These are phyloP conservation scores for Lepus americanus DNA, from an alignment of 2,113 vertebrate genomes.

Conservation along the genomic window DNA sequence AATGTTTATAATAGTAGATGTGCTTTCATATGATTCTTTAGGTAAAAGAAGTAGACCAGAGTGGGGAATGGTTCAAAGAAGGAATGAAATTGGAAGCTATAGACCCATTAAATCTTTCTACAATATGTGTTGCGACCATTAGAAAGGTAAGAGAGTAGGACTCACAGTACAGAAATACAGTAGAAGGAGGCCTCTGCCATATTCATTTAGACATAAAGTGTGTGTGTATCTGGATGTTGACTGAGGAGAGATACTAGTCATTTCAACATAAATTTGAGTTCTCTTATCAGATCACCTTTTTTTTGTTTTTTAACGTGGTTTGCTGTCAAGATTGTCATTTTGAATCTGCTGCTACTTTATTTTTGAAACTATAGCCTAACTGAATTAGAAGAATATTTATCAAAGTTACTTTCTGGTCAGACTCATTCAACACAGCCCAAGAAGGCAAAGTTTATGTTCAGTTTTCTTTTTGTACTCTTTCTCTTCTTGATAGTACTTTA, in stretches of 20 bases:
- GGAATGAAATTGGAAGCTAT: constrained; percentile 99
- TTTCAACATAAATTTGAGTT: constrained; percentile 51
- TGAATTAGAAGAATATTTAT: neutral
- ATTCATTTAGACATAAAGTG: neutral
- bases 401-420: constrained; percentile 34
- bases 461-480: neutral
- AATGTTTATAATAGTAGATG: constrained; percentile 60
- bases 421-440: neutral
- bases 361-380: neutral
- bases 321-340: neutral
- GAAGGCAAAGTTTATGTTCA: neutral
- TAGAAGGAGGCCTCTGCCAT: neutral
- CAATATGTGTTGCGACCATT: constrained; percentile 99
- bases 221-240: neutral
- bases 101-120: constrained; percentile 98
- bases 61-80: constrained; percentile 97
- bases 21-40: constrained; percentile 85
- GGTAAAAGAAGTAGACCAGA: constrained; percentile 97
- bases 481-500: neutral
- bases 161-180: constrained; percentile 21
- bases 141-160: constrained; percentile 92
- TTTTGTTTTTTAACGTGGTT: neutral
- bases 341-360: neutral
- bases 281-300: neutral
- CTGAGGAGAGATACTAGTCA: neutral